phyloP scores from a whole-genome alignment of 1,140 invertebrate genomes.

The Mamestra configurata region DNA sequence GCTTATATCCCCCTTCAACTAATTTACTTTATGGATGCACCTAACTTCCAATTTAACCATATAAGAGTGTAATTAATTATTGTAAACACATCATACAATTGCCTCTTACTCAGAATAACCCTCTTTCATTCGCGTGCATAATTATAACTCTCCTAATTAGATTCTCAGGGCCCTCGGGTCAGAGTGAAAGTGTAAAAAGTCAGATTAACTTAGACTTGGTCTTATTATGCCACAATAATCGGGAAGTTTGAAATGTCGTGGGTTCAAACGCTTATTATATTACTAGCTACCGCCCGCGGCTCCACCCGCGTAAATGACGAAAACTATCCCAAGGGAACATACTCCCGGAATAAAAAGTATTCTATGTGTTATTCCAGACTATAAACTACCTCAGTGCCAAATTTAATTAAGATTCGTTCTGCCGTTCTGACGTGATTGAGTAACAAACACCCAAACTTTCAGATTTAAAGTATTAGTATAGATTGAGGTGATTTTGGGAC shows the following conservation, averaged over 20 bases:
- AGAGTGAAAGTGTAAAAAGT: conserved; percentile 23
- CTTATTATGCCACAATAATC: not conserved
- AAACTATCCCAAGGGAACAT: no score
- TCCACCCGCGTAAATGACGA: no score
- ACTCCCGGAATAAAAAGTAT: no score
- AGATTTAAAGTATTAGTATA: no score
- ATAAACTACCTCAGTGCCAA: no score
- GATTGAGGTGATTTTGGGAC: no score
- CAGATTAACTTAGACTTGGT: not conserved
- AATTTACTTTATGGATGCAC: not conserved
- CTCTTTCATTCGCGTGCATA: conserved; percentile 15
- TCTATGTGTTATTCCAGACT: no score
- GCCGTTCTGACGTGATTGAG: no score
- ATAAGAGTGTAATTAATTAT: conserved; percentile 17
- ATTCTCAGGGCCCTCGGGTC: conserved; percentile 12
- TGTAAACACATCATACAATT: conserved; percentile 26
- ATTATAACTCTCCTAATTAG: conserved; percentile 16
- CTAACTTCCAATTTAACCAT: conserved; percentile 15
- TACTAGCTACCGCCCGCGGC: no score
- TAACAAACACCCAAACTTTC: no score
- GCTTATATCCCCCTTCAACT: not conserved
- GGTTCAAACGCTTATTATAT: not conserved
- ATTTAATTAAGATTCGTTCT: no score
- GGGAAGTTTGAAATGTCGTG: not conserved
- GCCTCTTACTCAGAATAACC: conserved; percentile 8